A percentile compares a stretch with the other conserved stretches of the same genome.
Conservation (phyloP, 2,888 invertebrate genomes). For the Cataglyphis livida region DNA sequence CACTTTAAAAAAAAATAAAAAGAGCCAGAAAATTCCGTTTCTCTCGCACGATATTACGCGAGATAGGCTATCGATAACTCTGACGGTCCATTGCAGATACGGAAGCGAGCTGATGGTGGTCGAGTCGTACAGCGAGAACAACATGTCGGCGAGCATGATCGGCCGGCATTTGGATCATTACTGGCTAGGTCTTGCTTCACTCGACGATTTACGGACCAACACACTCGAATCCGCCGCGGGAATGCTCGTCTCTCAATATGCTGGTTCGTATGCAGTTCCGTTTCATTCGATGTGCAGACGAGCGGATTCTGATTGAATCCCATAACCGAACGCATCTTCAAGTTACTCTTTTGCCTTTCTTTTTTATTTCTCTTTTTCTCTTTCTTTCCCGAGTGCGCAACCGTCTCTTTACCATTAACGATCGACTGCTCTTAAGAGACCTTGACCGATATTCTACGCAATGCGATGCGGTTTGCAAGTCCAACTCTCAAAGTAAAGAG, state of each 20-base stretch:
- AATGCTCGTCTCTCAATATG: constrained; percentile 95
- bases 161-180: constrained; percentile 91
- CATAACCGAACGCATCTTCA: constrained; percentile 8
- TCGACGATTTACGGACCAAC: constrained; percentile 96
- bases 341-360: background rate
- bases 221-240: constrained; percentile 98
- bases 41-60: background rate
- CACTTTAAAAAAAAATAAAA: background rate
- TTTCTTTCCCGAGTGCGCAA: background rate
- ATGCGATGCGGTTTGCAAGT: background rate
- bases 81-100: constrained; percentile 88
- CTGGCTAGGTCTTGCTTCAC: constrained; percentile 96
- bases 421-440: constrained; percentile 20
- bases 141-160: constrained; percentile 93
- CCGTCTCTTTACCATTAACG: constrained; percentile 26
- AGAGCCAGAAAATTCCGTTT: background rate
- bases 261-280: constrained; percentile 87
- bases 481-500: constrained; percentile 2
- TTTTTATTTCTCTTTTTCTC: background rate
- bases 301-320: background rate
- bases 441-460: constrained; percentile 36
- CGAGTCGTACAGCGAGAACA: constrained; percentile 96
- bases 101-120: constrained; percentile 97
- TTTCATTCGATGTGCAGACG: constrained; percentile 17
- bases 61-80: constrained; percentile 10